Evolutionary conservation across 2,113 vertebrate species (phyloP).

Genomic region (Mionectes macconnelli): DNA sequence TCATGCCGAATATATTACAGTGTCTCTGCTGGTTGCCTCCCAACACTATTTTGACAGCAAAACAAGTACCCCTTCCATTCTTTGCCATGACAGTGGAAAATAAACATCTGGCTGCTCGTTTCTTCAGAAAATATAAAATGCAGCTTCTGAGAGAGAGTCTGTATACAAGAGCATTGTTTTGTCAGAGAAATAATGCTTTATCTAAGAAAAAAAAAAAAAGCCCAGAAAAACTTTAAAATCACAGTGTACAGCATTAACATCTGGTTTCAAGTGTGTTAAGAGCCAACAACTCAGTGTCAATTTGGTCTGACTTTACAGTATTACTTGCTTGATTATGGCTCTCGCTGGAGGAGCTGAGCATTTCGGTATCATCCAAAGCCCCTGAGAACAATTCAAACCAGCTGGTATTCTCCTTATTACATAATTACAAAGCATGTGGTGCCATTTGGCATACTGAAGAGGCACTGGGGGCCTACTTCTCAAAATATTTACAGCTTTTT

Average conservation of each 20-base stretch:
- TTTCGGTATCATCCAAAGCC: conserved; percentile 68
- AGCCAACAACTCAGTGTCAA: conserved; percentile 75
- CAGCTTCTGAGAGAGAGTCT: background rate
- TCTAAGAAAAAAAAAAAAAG: background rate
- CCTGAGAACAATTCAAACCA: conserved; percentile 74
- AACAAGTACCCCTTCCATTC: background rate
- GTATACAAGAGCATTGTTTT: background rate
- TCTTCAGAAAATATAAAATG: background rate
- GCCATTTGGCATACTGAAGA: conserved; percentile 76
- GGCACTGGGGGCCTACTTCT: conserved; percentile 77
- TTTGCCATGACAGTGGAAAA: background rate
- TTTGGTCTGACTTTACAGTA: conserved; percentile 68
- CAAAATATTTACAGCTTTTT: conserved; percentile 84
- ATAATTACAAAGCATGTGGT: conserved; percentile 72
- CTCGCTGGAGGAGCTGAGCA: conserved; percentile 59
- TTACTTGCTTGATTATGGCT: conserved; percentile 70
- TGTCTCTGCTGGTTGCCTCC: background rate
- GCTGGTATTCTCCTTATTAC: conserved; percentile 79
- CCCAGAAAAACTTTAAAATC: background rate
- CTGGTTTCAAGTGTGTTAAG: conserved; percentile 71
- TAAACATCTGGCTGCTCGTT: background rate
- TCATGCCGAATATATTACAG: background rate
- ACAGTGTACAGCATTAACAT: conserved; percentile 56
- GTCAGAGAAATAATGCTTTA: background rate
- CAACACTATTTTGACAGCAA: background rate